A percentile compares a stretch with the other conserved stretches of the same genome.
phyloP scores from a whole-genome alignment of 1,140 invertebrate species.

The Lethrus apterus region DNA sequence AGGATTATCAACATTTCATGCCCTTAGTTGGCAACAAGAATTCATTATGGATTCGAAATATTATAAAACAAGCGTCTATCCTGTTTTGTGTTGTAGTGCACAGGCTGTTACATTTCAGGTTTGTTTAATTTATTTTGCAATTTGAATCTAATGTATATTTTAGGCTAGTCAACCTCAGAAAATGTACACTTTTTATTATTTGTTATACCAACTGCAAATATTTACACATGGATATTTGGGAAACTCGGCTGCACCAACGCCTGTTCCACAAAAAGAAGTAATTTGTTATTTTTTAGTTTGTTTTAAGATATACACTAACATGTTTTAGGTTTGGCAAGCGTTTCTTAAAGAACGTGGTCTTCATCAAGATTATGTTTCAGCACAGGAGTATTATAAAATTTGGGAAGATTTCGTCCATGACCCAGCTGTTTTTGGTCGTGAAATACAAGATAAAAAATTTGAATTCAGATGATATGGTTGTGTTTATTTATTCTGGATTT shows the following conservation, averaged over 20 bases:
- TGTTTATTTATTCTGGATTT: background rate
- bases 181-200: constrained; percentile 36
- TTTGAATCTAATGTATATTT: constrained; percentile 15
- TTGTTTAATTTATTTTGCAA: constrained; percentile 4
- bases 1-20: constrained; percentile 31
- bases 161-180: constrained; percentile 30
- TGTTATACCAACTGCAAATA: constrained; percentile 32
- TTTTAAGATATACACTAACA: constrained; percentile 4
- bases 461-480: constrained; percentile 1
- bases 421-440: constrained; percentile 16
- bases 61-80: constrained; percentile 28
- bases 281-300: constrained; percentile 5
- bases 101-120: constrained; percentile 33
- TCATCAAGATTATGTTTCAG: constrained; percentile 20
- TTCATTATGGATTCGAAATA: constrained; percentile 29
- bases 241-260: constrained; percentile 20
- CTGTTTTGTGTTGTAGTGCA: constrained; percentile 33
- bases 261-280: constrained; percentile 23
- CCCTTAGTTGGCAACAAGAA: constrained; percentile 30
- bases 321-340: constrained; percentile 29
- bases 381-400: constrained; percentile 30
- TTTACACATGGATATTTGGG: constrained; percentile 28
- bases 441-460: constrained; percentile 2
- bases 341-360: constrained; percentile 27
- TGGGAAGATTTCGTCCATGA: constrained; percentile 34